These are phyloP conservation scores for Drosophila crucigera DNA, from an alignment of 2,888 invertebrate species.

Conservation along the genomic window DNA sequence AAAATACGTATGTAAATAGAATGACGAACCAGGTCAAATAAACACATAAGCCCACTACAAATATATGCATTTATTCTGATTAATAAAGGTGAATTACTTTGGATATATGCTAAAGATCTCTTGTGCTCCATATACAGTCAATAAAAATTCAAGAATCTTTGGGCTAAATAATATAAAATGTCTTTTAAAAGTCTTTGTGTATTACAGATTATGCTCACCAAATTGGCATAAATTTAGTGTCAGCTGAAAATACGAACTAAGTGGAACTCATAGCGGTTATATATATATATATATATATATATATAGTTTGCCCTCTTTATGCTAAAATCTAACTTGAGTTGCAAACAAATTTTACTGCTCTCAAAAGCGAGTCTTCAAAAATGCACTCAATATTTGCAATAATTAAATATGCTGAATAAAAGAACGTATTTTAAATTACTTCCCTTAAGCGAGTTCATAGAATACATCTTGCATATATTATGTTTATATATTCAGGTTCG, in stretches of 20 bases:
- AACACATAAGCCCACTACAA: not conserved
- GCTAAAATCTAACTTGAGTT: not conserved
- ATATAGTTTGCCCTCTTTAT: not conserved
- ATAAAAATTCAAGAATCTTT: not conserved
- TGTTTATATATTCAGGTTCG: not conserved
- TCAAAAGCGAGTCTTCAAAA: not conserved
- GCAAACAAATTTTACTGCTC: not conserved
- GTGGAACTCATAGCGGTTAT: no score
- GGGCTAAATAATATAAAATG: not conserved
- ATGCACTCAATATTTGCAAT: not conserved
- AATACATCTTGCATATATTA: not conserved
- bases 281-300: not conserved
- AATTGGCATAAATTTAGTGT: not conserved
- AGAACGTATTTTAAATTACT: not conserved
- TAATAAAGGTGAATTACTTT: no score
- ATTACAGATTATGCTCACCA: not conserved
- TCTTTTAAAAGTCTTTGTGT: not conserved
- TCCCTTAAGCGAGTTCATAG: not conserved
- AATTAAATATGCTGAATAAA: not conserved
- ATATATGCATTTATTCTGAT: not conserved
- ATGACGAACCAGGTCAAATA: not conserved
- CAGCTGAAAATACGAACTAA: not conserved
- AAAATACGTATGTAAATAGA: not conserved
- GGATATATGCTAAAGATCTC: no score
- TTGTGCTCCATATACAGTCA: no score